Percentiles rank a stretch among this genome's conserved stretches.
phyloP scores from a whole-genome alignment of 2,888 invertebrate species.

The Drosophila hawaiiensis region DNA sequence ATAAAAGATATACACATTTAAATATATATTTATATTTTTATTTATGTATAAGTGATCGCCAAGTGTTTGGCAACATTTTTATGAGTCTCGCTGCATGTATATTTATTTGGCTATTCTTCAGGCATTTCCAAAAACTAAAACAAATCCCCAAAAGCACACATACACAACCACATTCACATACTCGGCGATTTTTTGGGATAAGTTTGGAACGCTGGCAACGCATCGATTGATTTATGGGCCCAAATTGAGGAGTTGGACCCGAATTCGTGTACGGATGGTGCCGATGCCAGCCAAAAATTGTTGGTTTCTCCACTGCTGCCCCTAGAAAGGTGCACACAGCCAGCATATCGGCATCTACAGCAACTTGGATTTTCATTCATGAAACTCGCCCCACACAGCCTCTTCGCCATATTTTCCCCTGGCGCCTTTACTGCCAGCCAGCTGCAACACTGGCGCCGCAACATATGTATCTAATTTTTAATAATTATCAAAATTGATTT shows the following conservation, averaged over 20 bases:
- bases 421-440: conserved; percentile 22
- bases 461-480: conserved; percentile 75
- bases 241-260: conserved; percentile 70
- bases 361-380: conserved; percentile 49
- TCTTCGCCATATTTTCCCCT: neutral
- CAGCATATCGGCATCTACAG: conserved; percentile 33
- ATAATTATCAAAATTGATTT: conserved; percentile 73
- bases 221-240: conserved; percentile 83
- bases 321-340: conserved; percentile 42
- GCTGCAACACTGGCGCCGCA: conserved; percentile 58
- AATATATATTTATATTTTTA: conserved; percentile 6
- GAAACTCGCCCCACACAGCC: conserved; percentile 23
- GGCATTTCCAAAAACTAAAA: conserved; percentile 29
- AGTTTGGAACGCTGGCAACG: conserved; percentile 60
- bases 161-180: neutral
- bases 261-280: conserved; percentile 51
- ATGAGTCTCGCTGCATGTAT: conserved; percentile 34
- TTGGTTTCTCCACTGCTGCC: conserved; percentile 25
- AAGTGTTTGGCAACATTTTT: conserved; percentile 74
- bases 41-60: conserved; percentile 34
- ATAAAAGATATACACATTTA: neutral
- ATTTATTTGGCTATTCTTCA: conserved; percentile 22
- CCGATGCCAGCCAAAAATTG: conserved; percentile 40
- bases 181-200: conserved; percentile 35
- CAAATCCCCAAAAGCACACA: conserved; percentile 23